Evolutionary conservation across 2,888 invertebrate genomes (phyloP).

Genomic region (Dryobotodes eremita): DNA sequence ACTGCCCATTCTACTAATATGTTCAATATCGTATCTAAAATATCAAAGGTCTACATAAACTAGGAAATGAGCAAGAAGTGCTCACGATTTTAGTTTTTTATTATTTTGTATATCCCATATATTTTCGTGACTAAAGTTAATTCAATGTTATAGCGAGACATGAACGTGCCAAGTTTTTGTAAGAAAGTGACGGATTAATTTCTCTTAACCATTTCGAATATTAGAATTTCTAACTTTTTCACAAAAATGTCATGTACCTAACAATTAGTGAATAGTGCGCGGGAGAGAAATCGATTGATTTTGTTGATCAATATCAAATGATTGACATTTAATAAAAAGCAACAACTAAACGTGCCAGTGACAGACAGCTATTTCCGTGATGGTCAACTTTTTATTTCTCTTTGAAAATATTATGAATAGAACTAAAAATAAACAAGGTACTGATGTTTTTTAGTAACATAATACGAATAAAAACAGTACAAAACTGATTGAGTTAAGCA

Average conservation of each 20-base stretch:
- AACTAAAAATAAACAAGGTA: neutral
- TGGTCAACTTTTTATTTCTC: neutral
- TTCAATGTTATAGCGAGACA: conserved; percentile 32
- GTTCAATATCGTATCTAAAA: conserved; percentile 17
- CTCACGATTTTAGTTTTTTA: conserved; percentile 31
- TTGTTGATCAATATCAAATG: neutral
- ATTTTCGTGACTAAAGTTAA: conserved; percentile 50
- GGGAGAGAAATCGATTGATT: conserved; percentile 10
- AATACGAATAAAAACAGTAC: neutral
- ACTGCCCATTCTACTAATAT: neutral
- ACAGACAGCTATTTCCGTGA: neutral
- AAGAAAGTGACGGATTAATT: conserved; percentile 36
- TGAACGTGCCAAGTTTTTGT: conserved; percentile 22
- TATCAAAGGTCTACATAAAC: neutral
- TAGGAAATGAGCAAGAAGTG: conserved; percentile 20
- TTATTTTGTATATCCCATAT: conserved; percentile 3
- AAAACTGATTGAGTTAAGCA: neutral
- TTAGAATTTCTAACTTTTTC: conserved; percentile 15
- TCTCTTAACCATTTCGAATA: conserved; percentile 19
- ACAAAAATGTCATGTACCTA: neutral
- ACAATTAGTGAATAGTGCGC: neutral
- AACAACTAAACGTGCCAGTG: neutral
- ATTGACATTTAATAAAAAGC: neutral
- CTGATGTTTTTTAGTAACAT: neutral
- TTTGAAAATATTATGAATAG: neutral